phyloP scores from a whole-genome alignment of 2,113 vertebrate species.

The Turdus rufiventris region DNA sequence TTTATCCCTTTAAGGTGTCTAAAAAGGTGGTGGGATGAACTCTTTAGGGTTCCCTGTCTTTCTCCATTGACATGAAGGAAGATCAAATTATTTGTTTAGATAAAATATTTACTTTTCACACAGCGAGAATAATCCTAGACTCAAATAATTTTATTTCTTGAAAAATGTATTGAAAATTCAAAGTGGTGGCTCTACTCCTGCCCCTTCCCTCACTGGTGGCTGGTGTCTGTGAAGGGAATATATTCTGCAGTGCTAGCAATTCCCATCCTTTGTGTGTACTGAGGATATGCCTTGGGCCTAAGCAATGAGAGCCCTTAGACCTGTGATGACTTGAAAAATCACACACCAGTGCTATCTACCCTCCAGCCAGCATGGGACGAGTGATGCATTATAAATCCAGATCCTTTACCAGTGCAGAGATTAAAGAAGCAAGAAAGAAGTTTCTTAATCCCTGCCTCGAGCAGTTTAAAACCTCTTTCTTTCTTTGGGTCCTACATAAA shows the following conservation, averaged over 20 bases:
- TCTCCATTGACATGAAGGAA: not conserved
- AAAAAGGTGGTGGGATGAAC: not conserved
- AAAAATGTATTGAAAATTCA: not conserved
- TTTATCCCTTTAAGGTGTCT: not conserved
- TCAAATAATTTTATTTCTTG: not conserved
- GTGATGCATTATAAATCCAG: slow-evolving; percentile 52
- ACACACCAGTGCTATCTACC: not conserved
- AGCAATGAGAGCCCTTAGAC: not conserved
- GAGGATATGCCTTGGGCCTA: not conserved
- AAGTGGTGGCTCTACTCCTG: not conserved
- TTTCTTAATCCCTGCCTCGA: slow-evolving; percentile 46
- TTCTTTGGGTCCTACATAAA: slow-evolving; percentile 31
- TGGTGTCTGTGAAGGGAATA: not conserved
- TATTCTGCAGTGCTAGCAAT: not conserved
- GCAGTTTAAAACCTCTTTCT: not conserved
- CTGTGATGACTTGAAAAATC: slow-evolving; percentile 53
- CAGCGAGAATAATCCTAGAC: not conserved
- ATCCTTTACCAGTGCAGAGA: slow-evolving; percentile 13
- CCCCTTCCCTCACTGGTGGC: not conserved
- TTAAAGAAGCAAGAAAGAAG: slow-evolving; percentile 44
- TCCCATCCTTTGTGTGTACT: not conserved
- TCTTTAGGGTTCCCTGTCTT: not conserved
- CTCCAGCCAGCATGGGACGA: slow-evolving; percentile 28
- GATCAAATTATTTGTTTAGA: not conserved
- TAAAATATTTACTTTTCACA: not conserved